These are phyloP conservation scores for Drosophila tropicalis DNA, from an alignment of 1,140 invertebrate genomes.

Conservation along the genomic window DNA sequence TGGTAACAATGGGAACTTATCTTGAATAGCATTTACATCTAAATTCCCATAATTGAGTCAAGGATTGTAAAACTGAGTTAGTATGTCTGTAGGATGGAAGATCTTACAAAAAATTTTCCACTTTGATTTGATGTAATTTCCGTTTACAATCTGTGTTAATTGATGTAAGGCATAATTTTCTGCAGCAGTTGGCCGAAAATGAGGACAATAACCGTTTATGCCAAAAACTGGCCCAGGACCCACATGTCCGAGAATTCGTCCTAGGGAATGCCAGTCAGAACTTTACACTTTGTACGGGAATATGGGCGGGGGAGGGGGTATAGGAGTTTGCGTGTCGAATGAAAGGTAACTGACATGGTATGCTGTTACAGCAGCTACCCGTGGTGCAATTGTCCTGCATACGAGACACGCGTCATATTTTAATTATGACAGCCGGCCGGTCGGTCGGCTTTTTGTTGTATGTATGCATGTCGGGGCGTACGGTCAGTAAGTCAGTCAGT, in stretches of 20 bases:
- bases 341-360: constrained; percentile 45
- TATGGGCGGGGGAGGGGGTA: background rate
- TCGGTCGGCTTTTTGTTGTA: constrained; percentile 23
- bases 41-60: too few relatives aligned
- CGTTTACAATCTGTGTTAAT: constrained; percentile 59
- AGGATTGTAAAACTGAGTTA: background rate
- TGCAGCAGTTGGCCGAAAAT: constrained; percentile 43
- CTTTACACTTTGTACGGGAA: background rate
- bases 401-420: constrained; percentile 81
- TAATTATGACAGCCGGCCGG: constrained; percentile 76
- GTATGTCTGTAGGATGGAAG: constrained; percentile 5
- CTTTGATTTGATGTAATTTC: constrained; percentile 54
- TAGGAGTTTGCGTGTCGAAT: constrained; percentile 49
- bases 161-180: constrained; percentile 46
- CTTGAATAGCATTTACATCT: too few relatives aligned
- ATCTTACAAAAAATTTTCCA: constrained; percentile 12
- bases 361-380: constrained; percentile 23
- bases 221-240: constrained; percentile 33
- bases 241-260: background rate
- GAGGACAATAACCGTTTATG: constrained; percentile 45
- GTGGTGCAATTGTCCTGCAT: constrained; percentile 63
- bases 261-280: constrained; percentile 13
- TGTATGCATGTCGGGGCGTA: constrained; percentile 41
- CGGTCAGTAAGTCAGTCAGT: constrained; percentile 45
- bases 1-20: too few relatives aligned